Percentiles rank a stretch among this genome's conserved stretches.
Conservation (phyloP, 2,888 invertebrate genomes). For the Diplolepis rosae region DNA sequence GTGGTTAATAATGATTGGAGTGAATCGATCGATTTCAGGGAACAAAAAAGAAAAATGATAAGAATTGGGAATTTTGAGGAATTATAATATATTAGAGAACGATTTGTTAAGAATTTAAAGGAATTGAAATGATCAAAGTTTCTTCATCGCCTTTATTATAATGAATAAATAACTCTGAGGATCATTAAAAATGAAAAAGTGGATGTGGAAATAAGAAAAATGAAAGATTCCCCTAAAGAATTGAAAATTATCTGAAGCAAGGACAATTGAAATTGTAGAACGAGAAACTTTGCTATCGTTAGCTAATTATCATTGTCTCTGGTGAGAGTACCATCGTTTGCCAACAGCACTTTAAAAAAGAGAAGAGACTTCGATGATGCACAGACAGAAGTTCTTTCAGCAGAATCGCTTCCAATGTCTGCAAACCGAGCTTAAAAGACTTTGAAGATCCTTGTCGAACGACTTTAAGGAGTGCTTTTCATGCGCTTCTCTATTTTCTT, state of each 20-base stretch:
- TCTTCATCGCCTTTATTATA: too few species aligned
- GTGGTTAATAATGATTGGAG: not conserved
- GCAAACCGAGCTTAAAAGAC: slow-evolving; percentile 24
- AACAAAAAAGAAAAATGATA: not conserved
- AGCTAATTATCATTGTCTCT: slow-evolving; percentile 31
- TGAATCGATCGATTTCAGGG: not conserved
- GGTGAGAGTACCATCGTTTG: slow-evolving; percentile 20
- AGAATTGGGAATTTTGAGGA: not conserved
- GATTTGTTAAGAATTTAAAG: too few species aligned
- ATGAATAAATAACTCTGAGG: not conserved
- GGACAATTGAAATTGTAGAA: slow-evolving; percentile 6
- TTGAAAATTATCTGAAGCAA: not conserved
- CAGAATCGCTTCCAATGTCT: not conserved
- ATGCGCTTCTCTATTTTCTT: slow-evolving; percentile 13
- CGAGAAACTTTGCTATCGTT: slow-evolving; percentile 18
- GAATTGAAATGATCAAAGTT: too few species aligned
- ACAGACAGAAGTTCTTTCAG: slow-evolving; percentile 3
- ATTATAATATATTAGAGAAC: too few species aligned
- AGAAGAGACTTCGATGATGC: slow-evolving; percentile 24
- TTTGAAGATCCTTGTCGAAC: slow-evolving; percentile 29
- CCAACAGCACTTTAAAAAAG: slow-evolving; percentile 28
- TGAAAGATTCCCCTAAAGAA: not conserved
- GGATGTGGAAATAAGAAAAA: not conserved
- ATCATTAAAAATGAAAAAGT: not conserved
- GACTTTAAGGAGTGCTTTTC: slow-evolving; percentile 26